phyloP scores from a whole-genome alignment of 2,888 invertebrate species.

The Melipona bicolor region DNA sequence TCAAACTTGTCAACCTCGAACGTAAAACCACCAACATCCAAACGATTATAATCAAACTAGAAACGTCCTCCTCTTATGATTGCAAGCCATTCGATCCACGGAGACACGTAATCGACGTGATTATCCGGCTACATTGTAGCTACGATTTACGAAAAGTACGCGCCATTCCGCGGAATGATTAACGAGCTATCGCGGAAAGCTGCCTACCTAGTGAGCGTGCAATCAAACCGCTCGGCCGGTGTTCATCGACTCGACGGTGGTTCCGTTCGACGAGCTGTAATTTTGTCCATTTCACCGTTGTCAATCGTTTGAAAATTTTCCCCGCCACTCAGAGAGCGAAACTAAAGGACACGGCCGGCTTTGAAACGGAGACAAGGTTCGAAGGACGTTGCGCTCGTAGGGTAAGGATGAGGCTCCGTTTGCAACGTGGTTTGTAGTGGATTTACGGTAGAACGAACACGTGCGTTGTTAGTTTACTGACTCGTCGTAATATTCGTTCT shows the following conservation, averaged over 20 bases:
- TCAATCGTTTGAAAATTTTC: constrained; percentile 31
- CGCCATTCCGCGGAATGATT: background rate
- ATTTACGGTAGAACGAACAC: constrained; percentile 56
- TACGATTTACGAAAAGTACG: background rate
- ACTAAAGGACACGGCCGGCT: constrained; percentile 6
- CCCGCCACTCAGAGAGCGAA: background rate
- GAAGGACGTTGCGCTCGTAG: constrained; percentile 49
- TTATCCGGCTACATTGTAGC: background rate
- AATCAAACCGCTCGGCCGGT: background rate
- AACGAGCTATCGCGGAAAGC: background rate
- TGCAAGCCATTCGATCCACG: no score
- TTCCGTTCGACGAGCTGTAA: constrained; percentile 30
- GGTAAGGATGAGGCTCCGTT: constrained; percentile 24
- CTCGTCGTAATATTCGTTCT: constrained; percentile 16
- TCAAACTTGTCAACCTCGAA: no score
- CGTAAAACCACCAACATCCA: no score
- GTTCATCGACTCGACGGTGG: constrained; percentile 3
- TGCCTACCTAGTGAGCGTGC: background rate
- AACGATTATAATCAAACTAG: no score
- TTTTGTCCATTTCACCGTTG: background rate
- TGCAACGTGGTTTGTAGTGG: constrained; percentile 26
- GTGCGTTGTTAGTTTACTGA: constrained; percentile 42
- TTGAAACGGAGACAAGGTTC: constrained; percentile 19
- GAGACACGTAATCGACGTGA: background rate
- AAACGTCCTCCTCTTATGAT: no score